Evolutionary conservation across 2,888 invertebrate species (phyloP).

Genomic region (Allacma fusca): DNA sequence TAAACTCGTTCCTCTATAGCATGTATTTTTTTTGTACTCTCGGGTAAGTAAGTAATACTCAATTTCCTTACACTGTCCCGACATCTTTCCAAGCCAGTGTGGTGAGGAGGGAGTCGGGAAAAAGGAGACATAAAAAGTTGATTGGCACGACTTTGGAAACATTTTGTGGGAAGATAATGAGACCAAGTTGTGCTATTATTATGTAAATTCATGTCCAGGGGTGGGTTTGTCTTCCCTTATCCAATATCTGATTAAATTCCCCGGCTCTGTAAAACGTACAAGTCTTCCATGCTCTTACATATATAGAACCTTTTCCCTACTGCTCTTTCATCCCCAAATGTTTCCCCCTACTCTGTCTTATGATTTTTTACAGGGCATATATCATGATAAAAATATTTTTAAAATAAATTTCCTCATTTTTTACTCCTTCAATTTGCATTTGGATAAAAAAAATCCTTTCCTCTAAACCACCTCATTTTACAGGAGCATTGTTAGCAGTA

Average conservation of each 20-base stretch:
- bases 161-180: conserved; percentile 14
- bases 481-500: background rate
- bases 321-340: background rate
- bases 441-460: background rate
- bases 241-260: conserved; percentile 8
- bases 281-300: no score
- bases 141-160: conserved; percentile 23
- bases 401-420: no score
- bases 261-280: background rate
- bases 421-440: no score
- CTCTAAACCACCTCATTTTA: background rate
- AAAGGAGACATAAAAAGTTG: conserved; percentile 19
- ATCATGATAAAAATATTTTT: no score
- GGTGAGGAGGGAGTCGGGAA: background rate
- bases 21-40: no score
- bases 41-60: background rate
- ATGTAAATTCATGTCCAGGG: conserved; percentile 26
- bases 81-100: background rate
- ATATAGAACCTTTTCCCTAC: background rate
- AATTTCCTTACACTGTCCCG: background rate
- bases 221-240: background rate
- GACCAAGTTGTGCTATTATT: conserved; percentile 22
- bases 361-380: background rate
- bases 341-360: background rate
- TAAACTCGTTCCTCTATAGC: conserved; percentile 7